phyloP scores from a whole-genome alignment of 2,888 invertebrate species.

The Drosophila lacicola region DNA sequence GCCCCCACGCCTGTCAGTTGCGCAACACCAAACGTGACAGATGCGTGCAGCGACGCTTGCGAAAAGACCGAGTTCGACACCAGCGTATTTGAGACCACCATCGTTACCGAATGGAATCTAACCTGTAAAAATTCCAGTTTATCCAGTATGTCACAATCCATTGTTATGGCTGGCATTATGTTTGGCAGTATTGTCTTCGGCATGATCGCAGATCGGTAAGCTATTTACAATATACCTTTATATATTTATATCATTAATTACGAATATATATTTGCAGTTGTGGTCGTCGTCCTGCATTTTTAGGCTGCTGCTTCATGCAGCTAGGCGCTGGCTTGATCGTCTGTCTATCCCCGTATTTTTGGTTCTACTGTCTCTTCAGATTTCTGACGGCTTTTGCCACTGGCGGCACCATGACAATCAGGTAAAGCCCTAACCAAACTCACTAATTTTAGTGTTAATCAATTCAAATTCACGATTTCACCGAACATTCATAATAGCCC shows the following conservation, averaged over 20 bases:
- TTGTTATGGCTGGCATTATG: slow-evolving; percentile 92
- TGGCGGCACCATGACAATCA: slow-evolving; percentile 93
- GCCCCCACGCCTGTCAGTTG: slow-evolving; percentile 88
- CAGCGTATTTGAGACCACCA: slow-evolving; percentile 89
- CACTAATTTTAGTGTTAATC: not conserved
- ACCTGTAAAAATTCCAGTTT: slow-evolving; percentile 87
- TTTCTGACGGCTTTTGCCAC: slow-evolving; percentile 91
- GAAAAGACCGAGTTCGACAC: slow-evolving; percentile 87
- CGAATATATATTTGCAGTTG: slow-evolving; percentile 86
- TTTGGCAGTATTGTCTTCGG: slow-evolving; percentile 91
- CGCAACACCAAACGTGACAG: slow-evolving; percentile 77
- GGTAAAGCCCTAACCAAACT: slow-evolving; percentile 59
- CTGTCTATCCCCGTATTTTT: slow-evolving; percentile 89
- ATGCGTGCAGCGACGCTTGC: slow-evolving; percentile 87
- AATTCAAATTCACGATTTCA: too few species aligned
- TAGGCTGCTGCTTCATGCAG: slow-evolving; percentile 90
- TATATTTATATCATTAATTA: not conserved
- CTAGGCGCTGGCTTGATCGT: slow-evolving; percentile 89
- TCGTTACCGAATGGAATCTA: slow-evolving; percentile 91
- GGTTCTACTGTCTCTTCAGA: slow-evolving; percentile 88
- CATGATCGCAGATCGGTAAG: slow-evolving; percentile 91
- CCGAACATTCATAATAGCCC: too few species aligned
- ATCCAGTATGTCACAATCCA: slow-evolving; percentile 90
- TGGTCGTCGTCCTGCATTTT: slow-evolving; percentile 91
- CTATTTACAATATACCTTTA: not conserved